Conservation (phyloP, 1,140 invertebrate genomes). For the Lepidurus couesii region DNA sequence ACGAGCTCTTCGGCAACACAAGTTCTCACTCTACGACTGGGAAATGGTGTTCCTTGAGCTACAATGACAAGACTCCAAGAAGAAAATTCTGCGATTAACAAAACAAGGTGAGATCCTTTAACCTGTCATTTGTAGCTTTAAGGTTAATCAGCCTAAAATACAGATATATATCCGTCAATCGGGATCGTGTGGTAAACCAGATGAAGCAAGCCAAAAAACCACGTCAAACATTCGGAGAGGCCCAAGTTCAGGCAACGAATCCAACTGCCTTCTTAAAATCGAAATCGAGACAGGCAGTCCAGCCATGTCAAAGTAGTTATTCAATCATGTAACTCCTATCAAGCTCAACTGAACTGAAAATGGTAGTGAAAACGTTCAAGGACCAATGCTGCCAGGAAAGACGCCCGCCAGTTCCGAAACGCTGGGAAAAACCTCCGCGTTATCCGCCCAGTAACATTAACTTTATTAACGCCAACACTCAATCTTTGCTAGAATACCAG, state of each 20-base stretch:
- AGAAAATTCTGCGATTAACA: background rate
- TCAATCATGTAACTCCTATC: background rate
- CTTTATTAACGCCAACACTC: background rate
- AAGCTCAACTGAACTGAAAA: background rate
- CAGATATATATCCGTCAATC: background rate
- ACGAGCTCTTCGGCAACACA: background rate
- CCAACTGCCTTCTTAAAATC: background rate
- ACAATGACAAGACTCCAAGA: background rate
- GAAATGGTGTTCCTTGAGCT: background rate
- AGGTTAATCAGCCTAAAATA: background rate
- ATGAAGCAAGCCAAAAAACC: background rate
- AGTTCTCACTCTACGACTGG: too few relatives aligned
- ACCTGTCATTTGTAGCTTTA: background rate
- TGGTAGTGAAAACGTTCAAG: background rate
- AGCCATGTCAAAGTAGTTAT: background rate
- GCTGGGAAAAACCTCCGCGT: conserved; percentile 11
- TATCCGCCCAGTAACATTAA: background rate
- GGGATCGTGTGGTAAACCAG: background rate
- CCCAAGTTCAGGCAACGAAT: background rate
- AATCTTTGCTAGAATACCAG: background rate
- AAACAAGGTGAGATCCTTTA: background rate
- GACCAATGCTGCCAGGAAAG: conserved; percentile 15
- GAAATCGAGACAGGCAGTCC: background rate
- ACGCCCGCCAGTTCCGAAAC: conserved; percentile 24
- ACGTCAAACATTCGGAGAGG: background rate